phyloP scores from a whole-genome alignment of 2,113 vertebrate genomes.

The Amphilophus citrinellus region DNA sequence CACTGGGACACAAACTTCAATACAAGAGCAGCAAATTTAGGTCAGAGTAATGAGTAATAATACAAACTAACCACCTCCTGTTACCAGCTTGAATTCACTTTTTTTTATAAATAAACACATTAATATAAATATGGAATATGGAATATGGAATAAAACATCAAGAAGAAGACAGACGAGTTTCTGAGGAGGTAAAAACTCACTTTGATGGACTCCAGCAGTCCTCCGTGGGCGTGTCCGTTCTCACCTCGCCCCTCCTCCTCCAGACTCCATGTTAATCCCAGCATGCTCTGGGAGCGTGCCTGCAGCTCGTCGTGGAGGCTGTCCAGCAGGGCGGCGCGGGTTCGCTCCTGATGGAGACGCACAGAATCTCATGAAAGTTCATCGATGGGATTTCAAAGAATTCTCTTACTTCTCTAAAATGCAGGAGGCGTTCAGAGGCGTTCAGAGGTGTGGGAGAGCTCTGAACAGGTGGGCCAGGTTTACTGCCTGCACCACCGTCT shows the following conservation, averaged over 20 bases:
- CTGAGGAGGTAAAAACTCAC: slow-evolving; percentile 64
- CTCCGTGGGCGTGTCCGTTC: slow-evolving; percentile 90
- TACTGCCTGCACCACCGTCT: too few species aligned
- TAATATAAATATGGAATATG: too few species aligned
- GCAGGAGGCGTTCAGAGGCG: background rate
- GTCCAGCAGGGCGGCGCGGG: slow-evolving; percentile 89
- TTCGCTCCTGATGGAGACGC: slow-evolving; percentile 85
- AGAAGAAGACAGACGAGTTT: too few species aligned
- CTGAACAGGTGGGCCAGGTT: background rate
- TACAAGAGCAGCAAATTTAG: background rate
- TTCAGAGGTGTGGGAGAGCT: background rate
- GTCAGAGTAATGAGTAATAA: background rate
- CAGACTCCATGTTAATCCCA: slow-evolving; percentile 84
- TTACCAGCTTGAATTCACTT: background rate
- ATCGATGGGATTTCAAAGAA: background rate
- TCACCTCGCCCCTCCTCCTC: slow-evolving; percentile 89
- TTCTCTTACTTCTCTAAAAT: background rate
- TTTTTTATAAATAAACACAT: too few species aligned
- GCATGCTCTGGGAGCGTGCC: slow-evolving; percentile 89
- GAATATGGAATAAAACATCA: too few species aligned
- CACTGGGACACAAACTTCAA: slow-evolving; percentile 1
- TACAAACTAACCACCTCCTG: background rate
- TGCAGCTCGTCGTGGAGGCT: slow-evolving; percentile 92
- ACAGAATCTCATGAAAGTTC: background rate
- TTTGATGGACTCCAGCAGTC: slow-evolving; percentile 97